Conservation (phyloP, 2,113 vertebrate species). For the Sphaerodactylus townsendi region DNA sequence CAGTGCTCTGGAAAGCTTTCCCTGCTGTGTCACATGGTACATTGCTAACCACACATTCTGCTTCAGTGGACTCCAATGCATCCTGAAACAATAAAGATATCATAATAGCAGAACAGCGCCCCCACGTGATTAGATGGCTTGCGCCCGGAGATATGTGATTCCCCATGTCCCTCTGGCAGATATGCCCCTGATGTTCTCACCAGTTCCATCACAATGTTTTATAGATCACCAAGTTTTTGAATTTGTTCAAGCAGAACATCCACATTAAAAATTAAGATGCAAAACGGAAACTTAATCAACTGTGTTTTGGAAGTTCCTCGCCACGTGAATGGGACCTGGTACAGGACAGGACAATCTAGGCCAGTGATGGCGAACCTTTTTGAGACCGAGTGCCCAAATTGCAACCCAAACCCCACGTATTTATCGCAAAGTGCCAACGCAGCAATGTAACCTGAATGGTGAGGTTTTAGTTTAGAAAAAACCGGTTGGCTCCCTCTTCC, state of each 20-base stretch:
- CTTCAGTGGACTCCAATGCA: neutral
- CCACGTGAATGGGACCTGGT: neutral
- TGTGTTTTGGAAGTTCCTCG: neutral
- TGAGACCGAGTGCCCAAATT: too few relatives aligned
- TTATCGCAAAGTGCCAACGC: too few relatives aligned
- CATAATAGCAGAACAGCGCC: neutral
- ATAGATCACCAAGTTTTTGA: neutral
- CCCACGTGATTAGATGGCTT: too few relatives aligned
- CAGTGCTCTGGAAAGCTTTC: neutral
- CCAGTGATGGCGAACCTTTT: too few relatives aligned
- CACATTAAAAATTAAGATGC: neutral
- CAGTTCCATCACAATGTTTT: too few relatives aligned
- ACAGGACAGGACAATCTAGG: neutral
- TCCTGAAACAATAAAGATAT: constrained; percentile 23
- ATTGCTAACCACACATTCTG: neutral
- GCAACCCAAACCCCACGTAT: too few relatives aligned
- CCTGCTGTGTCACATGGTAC: neutral
- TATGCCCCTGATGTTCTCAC: too few relatives aligned
- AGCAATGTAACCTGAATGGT: too few relatives aligned
- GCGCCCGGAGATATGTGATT: too few relatives aligned
- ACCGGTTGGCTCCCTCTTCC: too few relatives aligned
- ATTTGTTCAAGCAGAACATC: neutral
- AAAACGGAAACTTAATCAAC: neutral
- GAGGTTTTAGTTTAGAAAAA: too few relatives aligned
- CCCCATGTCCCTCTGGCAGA: too few relatives aligned